Conservation (phyloP, 2,888 invertebrate species). For the Chaitophorus viminalis region DNA sequence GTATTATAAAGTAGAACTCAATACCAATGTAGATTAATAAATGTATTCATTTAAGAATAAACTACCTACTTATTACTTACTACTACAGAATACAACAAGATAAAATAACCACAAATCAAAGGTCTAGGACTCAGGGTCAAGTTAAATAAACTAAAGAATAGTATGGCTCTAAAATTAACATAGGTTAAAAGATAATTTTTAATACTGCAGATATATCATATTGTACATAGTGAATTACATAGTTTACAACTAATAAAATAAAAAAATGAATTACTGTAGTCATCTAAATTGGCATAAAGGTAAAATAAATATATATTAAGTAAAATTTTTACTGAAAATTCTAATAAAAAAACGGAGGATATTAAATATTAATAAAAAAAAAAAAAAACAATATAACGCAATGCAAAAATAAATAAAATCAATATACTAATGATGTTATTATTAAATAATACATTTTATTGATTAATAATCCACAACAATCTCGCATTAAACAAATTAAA, state of each 20-base stretch:
- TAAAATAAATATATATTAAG: not conserved
- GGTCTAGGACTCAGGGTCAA: slow-evolving; percentile 39
- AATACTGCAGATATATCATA: not conserved
- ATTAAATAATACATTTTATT: no score
- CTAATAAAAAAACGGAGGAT: no score
- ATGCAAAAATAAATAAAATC: no score
- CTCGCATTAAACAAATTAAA: no score
- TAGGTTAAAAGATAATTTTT: slow-evolving; percentile 34
- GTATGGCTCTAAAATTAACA: slow-evolving; percentile 41
- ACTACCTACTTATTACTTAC: not conserved
- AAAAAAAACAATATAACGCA: no score
- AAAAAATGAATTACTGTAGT: no score
- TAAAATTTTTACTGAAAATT: not conserved
- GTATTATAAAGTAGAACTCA: not conserved
- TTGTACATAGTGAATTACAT: not conserved
- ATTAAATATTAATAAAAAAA: no score
- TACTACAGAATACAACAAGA: slow-evolving; percentile 7
- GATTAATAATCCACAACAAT: no score
- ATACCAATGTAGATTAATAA: not conserved
- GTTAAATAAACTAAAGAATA: slow-evolving; percentile 30
- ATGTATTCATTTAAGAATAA: not conserved
- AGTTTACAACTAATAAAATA: no score
- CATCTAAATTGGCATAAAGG: not conserved
- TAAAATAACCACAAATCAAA: slow-evolving; percentile 50
- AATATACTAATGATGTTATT: no score